These are phyloP conservation scores for Neelides folsomi DNA, from an alignment of 2,888 invertebrate genomes.

Conservation along the genomic window DNA sequence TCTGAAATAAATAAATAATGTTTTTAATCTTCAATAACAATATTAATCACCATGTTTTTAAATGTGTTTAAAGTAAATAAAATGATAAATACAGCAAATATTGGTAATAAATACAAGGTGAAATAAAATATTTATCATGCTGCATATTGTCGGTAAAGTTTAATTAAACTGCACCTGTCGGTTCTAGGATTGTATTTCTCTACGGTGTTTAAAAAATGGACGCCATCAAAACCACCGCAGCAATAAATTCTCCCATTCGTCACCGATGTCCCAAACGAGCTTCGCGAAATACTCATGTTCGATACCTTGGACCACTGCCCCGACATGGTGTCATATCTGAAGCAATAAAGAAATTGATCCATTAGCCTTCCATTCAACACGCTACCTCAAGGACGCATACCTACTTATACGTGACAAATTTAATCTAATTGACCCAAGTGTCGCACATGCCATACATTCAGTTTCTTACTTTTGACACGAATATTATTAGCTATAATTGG, in stretches of 20 bases:
- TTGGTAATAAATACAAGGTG: background rate
- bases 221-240: slow-evolving; percentile 35
- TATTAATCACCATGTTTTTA: background rate
- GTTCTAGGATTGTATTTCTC: slow-evolving; percentile 37
- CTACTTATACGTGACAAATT: no score
- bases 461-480: no score
- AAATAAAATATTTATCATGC: background rate
- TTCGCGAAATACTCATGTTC: slow-evolving; percentile 35
- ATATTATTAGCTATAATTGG: no score
- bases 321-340: slow-evolving; percentile 34
- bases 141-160: background rate
- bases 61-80: background rate
- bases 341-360: slow-evolving; percentile 3
- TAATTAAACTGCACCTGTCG: slow-evolving; percentile 27
- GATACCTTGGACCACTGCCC: slow-evolving; percentile 35
- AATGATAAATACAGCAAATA: background rate
- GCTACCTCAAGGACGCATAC: no score
- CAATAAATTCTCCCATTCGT: slow-evolving; percentile 35
- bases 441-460: background rate
- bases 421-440: background rate
- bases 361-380: background rate
- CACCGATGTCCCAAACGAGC: slow-evolving; percentile 35
- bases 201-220: slow-evolving; percentile 35
- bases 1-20: slow-evolving; percentile 11
- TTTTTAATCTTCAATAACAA: background rate